Conservation (phyloP, 2,888 invertebrate species). For the Pseudococcus jackbeardsleyi region DNA sequence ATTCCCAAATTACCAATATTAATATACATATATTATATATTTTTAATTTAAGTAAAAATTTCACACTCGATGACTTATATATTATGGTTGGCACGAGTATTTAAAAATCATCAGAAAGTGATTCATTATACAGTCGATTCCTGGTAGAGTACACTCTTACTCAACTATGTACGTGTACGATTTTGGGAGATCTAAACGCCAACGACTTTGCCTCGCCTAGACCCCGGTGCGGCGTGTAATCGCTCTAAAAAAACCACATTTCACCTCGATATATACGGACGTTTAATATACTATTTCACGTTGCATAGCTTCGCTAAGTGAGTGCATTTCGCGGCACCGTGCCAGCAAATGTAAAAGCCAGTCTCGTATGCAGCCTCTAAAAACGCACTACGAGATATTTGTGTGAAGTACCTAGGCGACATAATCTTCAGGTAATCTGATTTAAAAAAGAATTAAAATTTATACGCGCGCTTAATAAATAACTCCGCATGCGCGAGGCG, state of each 20-base stretch:
- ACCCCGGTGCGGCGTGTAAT: background rate
- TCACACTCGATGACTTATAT: constrained; percentile 9
- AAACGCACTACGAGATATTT: background rate
- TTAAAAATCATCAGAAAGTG: constrained; percentile 37
- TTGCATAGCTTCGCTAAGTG: constrained; percentile 14
- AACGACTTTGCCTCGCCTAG: constrained; percentile 21
- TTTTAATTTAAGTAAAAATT: constrained; percentile 1
- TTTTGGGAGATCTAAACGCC: background rate
- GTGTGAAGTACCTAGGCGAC: constrained; percentile 33
- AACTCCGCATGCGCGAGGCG: background rate
- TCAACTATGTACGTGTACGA: background rate
- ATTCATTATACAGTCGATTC: constrained; percentile 21
- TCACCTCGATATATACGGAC: constrained; percentile 29
- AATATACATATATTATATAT: background rate
- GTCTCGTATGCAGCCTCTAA: background rate
- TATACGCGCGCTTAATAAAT: constrained; percentile 4
- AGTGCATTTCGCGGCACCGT: constrained; percentile 29
- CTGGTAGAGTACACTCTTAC: background rate
- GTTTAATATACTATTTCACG: constrained; percentile 28
- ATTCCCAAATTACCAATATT: background rate
- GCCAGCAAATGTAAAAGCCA: constrained; percentile 37
- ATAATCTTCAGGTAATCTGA: constrained; percentile 29
- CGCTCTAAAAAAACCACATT: constrained; percentile 37
- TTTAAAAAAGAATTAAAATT: constrained; percentile 28
- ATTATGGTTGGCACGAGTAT: constrained; percentile 30